Evolutionary conservation across 2,797 vertebrate species (phyloP).

Genomic region (Myotis findleyi): DNA sequence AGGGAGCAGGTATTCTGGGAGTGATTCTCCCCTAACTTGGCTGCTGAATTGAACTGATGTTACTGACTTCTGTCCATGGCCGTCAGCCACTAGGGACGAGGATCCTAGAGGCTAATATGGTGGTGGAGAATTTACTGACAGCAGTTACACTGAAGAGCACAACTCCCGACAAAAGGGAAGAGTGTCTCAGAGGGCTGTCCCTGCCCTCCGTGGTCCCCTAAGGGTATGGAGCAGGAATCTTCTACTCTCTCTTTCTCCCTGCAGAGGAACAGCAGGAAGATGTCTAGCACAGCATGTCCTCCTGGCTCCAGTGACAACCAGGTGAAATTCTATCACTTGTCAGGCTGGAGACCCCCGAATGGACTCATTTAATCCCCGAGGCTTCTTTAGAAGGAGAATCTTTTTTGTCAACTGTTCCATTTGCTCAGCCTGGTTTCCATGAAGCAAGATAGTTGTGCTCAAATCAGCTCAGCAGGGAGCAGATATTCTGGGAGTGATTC

Average conservation of each 20-base stretch:
- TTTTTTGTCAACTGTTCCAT: slow-evolving; percentile 4
- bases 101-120: too few species aligned
- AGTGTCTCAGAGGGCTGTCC: not conserved
- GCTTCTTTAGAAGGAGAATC: slow-evolving; percentile 61
- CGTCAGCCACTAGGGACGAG: too few species aligned
- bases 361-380: slow-evolving; percentile 61
- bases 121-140: not conserved
- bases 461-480: not conserved
- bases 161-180: not conserved
- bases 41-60: too few species aligned
- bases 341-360: slow-evolving; percentile 46
- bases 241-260: slow-evolving; percentile 21
- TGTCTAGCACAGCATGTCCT: slow-evolving; percentile 22
- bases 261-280: not conserved
- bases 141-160: not conserved
- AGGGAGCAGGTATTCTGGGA: too few species aligned
- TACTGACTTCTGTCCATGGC: too few species aligned
- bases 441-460: not conserved
- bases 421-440: not conserved
- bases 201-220: not conserved
- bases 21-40: too few species aligned
- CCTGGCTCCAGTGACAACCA: slow-evolving; percentile 27
- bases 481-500: too few species aligned
- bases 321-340: slow-evolving; percentile 52
- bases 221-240: not conserved